Evolutionary conservation across 2,888 invertebrate species (phyloP).

Genomic region (Drosophila tripunctata): DNA sequence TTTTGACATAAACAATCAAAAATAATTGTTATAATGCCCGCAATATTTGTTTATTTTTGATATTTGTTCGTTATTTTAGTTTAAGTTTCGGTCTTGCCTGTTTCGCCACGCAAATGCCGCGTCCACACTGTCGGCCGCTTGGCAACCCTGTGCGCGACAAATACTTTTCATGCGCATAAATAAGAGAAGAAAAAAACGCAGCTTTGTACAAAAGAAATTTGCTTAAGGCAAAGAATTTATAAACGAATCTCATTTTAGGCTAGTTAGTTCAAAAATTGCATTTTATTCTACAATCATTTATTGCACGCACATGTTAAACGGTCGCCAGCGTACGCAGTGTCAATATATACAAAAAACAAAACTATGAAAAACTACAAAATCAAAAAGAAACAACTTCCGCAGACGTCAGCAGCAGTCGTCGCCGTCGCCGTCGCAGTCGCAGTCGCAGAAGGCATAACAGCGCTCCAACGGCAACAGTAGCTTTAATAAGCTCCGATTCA

Average conservation of each 20-base stretch:
- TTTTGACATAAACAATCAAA: conserved; percentile 43
- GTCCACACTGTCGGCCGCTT: neutral
- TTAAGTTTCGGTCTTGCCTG: too few species aligned
- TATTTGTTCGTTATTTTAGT: neutral
- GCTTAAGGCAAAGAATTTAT: conserved; percentile 53
- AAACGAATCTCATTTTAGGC: conserved; percentile 62
- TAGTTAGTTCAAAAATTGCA: conserved; percentile 35
- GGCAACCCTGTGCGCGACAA: conserved; percentile 51
- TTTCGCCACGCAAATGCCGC: neutral
- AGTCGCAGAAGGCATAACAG: conserved; percentile 17
- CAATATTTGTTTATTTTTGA: neutral
- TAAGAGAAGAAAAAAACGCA: conserved; percentile 45
- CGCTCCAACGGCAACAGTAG: conserved; percentile 23
- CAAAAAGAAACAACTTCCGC: conserved; percentile 64
- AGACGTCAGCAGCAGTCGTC: conserved; percentile 64
- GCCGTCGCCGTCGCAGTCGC: conserved; percentile 3
- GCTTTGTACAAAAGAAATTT: conserved; percentile 33
- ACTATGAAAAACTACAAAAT: conserved; percentile 61
- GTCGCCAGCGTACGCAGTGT: conserved; percentile 22
- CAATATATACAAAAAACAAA: conserved; percentile 26
- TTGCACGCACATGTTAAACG: conserved; percentile 1
- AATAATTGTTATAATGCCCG: neutral
- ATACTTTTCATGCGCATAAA: conserved; percentile 65
- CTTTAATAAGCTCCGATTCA: conserved; percentile 32
- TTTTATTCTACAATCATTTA: conserved; percentile 22